Conservation (phyloP, 2,113 vertebrate species). For the Illadopsis cleaveri region DNA sequence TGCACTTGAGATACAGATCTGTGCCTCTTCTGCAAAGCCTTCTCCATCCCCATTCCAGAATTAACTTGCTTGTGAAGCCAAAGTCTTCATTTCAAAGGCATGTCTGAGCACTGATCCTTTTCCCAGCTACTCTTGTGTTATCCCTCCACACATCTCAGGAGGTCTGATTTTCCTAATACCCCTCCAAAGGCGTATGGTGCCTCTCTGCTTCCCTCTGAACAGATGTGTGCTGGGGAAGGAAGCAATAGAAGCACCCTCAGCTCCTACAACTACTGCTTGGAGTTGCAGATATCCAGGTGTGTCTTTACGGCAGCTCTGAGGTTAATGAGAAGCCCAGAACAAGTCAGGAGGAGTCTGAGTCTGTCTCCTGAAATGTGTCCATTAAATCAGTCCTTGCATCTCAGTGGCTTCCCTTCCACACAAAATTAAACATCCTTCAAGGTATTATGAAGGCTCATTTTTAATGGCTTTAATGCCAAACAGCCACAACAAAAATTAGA, state of each 20-base stretch:
- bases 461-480: background rate
- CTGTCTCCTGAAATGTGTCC: background rate
- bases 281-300: background rate
- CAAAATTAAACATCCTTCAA: background rate
- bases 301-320: background rate
- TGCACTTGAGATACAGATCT: background rate
- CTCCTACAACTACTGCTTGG: background rate
- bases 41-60: background rate
- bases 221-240: background rate
- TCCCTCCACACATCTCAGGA: background rate
- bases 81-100: background rate
- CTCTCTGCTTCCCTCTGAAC: background rate
- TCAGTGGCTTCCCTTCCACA: background rate
- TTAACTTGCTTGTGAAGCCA: background rate
- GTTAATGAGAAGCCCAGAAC: background rate
- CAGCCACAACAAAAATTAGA: background rate
- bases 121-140: background rate
- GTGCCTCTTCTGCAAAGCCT: background rate
- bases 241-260: background rate
- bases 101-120: background rate
- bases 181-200: fast-evolving
- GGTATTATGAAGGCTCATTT: background rate
- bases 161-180: background rate
- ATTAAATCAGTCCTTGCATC: background rate
- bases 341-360: background rate